Evolutionary conservation across 1,140 invertebrate species (phyloP), one percentile per base, ranked within the genome.

Genomic region (Nixonia krombeini): DNA sequence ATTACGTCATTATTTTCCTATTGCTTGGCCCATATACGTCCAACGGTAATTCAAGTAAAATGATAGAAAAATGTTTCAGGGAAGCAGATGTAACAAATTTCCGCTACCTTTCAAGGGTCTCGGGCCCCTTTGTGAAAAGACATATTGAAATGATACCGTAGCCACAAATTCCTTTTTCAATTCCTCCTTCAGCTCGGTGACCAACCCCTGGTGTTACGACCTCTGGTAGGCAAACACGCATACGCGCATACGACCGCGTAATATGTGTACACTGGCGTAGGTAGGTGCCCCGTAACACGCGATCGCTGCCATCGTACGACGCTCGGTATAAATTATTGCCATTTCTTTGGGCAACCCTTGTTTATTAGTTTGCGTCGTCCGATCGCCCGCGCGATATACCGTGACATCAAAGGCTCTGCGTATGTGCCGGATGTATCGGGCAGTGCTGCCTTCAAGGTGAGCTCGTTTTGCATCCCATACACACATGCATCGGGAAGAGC

Each of bases 291-390:
- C 74, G 65, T 40, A 75, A 81, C 82, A 82, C 82, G 83, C 82
- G 76, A 85, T 81, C 78, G 70, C 74, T 74, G 72, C 75, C 78
- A 77, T 76, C 74, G 75, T 56, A 50, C 55, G 65, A 65, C 47
- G 66, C 61, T 70, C 53, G 49, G 68, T 76, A 79, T 84, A 84
- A 85, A 80, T 85, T 82, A 85, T 84, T 74, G 71, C 75, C 69
- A 81, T 82, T 84, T 84, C 82, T 84, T 83, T 81, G 68, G 74
- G 74, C 78, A 77, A 79, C 78, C 80, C 58, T 72, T 66, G 61
- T 76, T 76, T 75, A 75, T 76, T 70, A 71, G 76, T 70, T 74
- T 66, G 71, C 68, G 65, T 62, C 46, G 41, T 44, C 55, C 67
- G 71, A 82, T 82, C 72, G 69, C 72, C 52, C 70, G 68, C 42